Evolutionary conservation across 2,797 vertebrate genomes (phyloP).

Genomic region (Leptatherina wallacei): DNA sequence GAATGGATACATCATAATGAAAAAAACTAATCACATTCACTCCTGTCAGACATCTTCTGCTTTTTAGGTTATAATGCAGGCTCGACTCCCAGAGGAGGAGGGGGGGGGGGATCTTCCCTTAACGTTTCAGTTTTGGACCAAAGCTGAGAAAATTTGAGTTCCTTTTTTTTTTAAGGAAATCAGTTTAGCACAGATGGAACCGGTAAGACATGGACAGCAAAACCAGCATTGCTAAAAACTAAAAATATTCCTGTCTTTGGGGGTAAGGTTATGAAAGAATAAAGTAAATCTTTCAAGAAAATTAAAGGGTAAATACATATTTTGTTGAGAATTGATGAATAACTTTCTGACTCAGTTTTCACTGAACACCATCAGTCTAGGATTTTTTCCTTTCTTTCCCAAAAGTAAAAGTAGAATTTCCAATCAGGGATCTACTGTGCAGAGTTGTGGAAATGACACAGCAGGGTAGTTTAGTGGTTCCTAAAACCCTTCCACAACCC

Average conservation of each 20-base stretch:
- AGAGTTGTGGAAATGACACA: constrained; percentile 43
- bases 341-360: constrained; percentile 16
- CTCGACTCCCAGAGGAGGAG: constrained; percentile 16
- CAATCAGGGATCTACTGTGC: constrained; percentile 24
- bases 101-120: constrained; percentile 35
- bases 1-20: constrained; percentile 27
- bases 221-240: constrained; percentile 2
- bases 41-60: constrained; percentile 40
- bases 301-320: neutral
- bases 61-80: constrained; percentile 48
- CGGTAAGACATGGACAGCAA: constrained; percentile 1
- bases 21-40: constrained; percentile 44
- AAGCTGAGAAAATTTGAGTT: constrained; percentile 44
- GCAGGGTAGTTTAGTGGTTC: constrained; percentile 44
- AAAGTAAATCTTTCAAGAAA: neutral
- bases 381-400: constrained; percentile 29
- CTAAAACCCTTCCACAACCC: constrained; percentile 38
- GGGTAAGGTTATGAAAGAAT: neutral
- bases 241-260: neutral
- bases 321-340: constrained; percentile 15
- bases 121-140: constrained; percentile 43
- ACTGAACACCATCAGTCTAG: neutral
- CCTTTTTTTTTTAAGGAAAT: constrained; percentile 37
- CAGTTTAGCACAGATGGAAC: constrained; percentile 15
- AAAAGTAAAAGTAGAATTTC: constrained; percentile 35